phyloP scores from a whole-genome alignment of 2,113 vertebrate genomes.

The rat (Rattus norvegicus) region DNA sequence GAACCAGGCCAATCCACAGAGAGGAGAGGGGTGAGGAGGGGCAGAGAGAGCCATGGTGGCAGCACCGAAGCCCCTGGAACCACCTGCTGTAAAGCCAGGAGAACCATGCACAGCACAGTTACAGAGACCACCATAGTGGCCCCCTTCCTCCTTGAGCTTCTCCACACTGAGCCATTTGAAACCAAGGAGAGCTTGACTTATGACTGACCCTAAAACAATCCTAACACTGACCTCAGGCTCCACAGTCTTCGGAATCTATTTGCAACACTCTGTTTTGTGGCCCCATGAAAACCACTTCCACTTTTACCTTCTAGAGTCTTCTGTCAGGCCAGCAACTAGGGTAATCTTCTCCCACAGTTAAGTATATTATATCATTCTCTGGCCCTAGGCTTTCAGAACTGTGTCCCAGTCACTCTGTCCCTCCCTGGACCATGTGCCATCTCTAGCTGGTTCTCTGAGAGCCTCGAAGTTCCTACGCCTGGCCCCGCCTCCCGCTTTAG shows the following conservation, averaged over 20 bases:
- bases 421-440: not conserved
- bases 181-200: constrained; percentile 16
- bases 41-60: not conserved
- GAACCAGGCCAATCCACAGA: constrained; percentile 13
- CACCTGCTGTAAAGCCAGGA: not conserved
- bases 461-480: not conserved
- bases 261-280: not conserved
- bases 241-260: constrained; percentile 11
- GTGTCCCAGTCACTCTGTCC: not conserved
- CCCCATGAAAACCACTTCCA: constrained; percentile 45
- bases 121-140: not conserved
- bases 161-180: not conserved
- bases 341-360: not conserved
- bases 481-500: not conserved
- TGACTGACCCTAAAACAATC: not conserved
- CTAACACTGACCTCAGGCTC: not conserved
- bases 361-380: not conserved
- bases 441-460: not conserved
- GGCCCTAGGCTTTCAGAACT: not conserved
- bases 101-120: not conserved
- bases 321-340: not conserved
- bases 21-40: not conserved
- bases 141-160: not conserved
- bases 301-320: constrained; percentile 17
- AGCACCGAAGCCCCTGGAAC: not conserved